Percentiles rank a stretch among this genome's conserved stretches.
These are phyloP conservation scores for Tetrax tetrax DNA, from an alignment of 2,113 vertebrate species.

Conservation along the genomic window DNA sequence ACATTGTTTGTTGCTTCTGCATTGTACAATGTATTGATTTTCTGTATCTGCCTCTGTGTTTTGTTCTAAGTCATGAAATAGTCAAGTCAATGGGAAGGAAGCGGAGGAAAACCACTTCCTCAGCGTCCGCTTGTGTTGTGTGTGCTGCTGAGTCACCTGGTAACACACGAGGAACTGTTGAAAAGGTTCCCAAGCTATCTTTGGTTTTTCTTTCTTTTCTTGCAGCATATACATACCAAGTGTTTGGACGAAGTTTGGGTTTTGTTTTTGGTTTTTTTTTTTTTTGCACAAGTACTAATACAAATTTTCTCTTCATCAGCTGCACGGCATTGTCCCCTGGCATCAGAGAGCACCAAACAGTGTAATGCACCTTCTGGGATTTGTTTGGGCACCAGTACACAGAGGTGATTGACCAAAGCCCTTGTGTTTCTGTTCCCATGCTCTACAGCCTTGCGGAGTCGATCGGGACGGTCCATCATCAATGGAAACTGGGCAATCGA, in stretches of 20 bases:
- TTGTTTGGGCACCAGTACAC: not conserved
- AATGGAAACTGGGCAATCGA: slow-evolving; percentile 98
- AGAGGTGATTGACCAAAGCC: not conserved
- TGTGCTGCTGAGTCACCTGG: not conserved
- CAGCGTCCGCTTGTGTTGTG: not conserved
- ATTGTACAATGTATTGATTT: not conserved
- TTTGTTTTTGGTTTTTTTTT: too few species aligned
- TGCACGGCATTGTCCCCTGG: not conserved
- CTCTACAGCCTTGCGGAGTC: slow-evolving; percentile 85
- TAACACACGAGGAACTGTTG: not conserved
- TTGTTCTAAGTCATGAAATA: not conserved
- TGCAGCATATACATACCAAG: not conserved
- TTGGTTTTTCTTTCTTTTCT: not conserved
- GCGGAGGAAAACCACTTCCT: not conserved
- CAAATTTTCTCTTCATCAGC: not conserved
- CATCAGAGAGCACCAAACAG: not conserved
- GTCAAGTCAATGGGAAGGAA: not conserved
- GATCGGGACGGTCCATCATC: slow-evolving; percentile 91
- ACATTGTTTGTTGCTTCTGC: not conserved
- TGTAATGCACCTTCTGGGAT: not conserved
- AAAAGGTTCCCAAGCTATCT: not conserved
- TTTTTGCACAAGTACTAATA: not conserved
- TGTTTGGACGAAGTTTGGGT: not conserved
- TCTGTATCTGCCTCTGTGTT: not conserved
- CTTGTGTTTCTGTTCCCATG: not conserved